Evolutionary conservation across 2,797 vertebrate genomes (phyloP), one percentile per base, ranked within the genome.

Genomic region (Sebastiscus tertius): DNA sequence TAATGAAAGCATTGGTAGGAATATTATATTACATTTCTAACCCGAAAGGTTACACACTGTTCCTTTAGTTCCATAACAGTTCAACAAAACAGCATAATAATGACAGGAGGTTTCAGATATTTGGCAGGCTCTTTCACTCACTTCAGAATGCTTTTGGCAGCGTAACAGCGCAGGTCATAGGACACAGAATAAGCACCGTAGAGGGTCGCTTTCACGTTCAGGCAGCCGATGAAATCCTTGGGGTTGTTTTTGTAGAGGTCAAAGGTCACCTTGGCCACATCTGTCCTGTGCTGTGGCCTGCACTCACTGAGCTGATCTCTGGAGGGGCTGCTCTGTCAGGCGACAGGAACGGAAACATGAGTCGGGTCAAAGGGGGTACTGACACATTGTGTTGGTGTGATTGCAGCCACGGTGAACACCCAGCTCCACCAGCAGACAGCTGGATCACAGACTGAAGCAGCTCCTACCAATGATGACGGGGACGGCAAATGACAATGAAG

Each of bases 161-260:
- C 95, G 0, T 96, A 94, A 91, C 98, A 99, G 79, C 95, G 96
- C 77, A 99, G 91, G 79, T 99, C 95, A 0, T 98, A 99, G 85
- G 98, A 98, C 80, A 99, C 80, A 1, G 96, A 94, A 83, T 99
- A 99, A 11, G 91, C 96, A 18, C 98, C 97, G 0, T 99, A 99
- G 61, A 99, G 94, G 0, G 95, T 96, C 1, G 97, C 97, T 73
- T 98, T 98, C 80, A 99, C 83, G 0, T 97, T 99, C 89, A 98
- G 91, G 89, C 97, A 98, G 82, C 98, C 98, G 46, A 97, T 96
- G 89, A 98, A 96, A 89, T 99, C 97, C 72, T 90, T 95, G 0
- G 98, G 98, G 86, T 95, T 95, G 89, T 95, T 96, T 93, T 99
- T 99, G 90, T 99, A 99, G 27, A 99, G 95, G 91, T 98, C 96